Conservation (phyloP, 1,140 invertebrate species). For the Hyposmocoma kahamanoa region DNA sequence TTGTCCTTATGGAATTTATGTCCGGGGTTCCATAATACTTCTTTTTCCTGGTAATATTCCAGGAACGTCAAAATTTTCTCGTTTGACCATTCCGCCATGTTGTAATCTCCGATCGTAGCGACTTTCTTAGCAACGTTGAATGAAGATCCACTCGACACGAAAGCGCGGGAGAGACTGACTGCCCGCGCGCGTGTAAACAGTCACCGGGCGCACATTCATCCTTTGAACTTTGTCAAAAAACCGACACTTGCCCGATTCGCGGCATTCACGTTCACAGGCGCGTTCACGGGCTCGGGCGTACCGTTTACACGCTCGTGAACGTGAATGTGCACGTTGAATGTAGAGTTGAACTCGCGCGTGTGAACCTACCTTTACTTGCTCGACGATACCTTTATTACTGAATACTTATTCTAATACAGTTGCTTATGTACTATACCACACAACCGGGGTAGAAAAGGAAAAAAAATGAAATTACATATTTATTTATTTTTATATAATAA, state of each 20-base stretch:
- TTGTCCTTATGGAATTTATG: constrained; percentile 16
- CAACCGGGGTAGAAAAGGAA: too few species aligned
- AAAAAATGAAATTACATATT: too few species aligned
- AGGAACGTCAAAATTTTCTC: constrained; percentile 12
- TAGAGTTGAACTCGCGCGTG: constrained; percentile 14
- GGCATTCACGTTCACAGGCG: constrained; percentile 9
- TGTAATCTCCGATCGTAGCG: too few species aligned
- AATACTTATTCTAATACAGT: too few species aligned
- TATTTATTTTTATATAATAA: too few species aligned
- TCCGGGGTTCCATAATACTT: constrained; percentile 12
- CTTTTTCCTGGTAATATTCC: constrained; percentile 13
- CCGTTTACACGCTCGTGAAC: constrained; percentile 18
- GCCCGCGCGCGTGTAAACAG: constrained; percentile 9
- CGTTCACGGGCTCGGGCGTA: constrained; percentile 16
- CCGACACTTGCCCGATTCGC: constrained; percentile 17
- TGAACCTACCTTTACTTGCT: constrained; percentile 17
- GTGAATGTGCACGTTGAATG: not conserved
- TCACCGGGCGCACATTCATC: constrained; percentile 10
- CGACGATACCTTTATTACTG: too few species aligned
- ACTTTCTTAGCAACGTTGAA: not conserved
- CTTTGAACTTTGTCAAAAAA: constrained; percentile 19
- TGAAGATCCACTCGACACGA: constrained; percentile 3
- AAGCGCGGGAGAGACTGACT: constrained; percentile 10
- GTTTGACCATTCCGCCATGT: constrained; percentile 14
- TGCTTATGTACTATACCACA: too few species aligned